Evolutionary conservation across 2,888 invertebrate genomes (phyloP).

Genomic region (Periphyllus acericola): DNA sequence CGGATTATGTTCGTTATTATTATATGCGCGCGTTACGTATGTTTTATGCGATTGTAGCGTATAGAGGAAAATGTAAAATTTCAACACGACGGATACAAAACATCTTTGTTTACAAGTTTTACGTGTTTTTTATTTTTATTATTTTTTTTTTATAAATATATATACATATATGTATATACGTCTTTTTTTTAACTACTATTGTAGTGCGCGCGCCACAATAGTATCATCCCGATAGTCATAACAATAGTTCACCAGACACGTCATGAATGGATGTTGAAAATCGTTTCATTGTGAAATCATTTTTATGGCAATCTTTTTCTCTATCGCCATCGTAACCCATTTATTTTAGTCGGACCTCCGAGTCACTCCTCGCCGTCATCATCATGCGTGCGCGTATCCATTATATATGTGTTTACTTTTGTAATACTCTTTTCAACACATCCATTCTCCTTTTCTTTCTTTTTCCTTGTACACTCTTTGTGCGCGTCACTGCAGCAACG

Average conservation of each 20-base stretch:
- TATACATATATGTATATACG: too few relatives aligned
- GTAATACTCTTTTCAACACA: slow-evolving; percentile 50
- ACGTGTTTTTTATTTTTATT: slow-evolving; percentile 25
- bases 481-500: not conserved
- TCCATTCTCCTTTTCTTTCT: slow-evolving; percentile 44
- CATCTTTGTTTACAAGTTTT: slow-evolving; percentile 57
- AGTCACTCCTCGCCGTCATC: slow-evolving; percentile 35
- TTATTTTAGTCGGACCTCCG: slow-evolving; percentile 47
- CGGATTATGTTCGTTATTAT: slow-evolving; percentile 28
- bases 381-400: not conserved
- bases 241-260: slow-evolving; percentile 48
- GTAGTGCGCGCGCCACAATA: slow-evolving; percentile 36
- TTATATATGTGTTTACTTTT: slow-evolving; percentile 41
- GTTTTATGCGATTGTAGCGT: not conserved
- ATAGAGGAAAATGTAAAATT: slow-evolving; percentile 36
- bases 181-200: not conserved
- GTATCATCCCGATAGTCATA: slow-evolving; percentile 55
- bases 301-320: slow-evolving; percentile 57
- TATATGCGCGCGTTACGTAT: not conserved
- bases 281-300: slow-evolving; percentile 59
- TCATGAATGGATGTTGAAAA: slow-evolving; percentile 57
- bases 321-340: slow-evolving; percentile 49
- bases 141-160: not conserved
- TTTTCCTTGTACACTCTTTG: not conserved
- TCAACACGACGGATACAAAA: slow-evolving; percentile 54